Percentiles rank a stretch among this genome's conserved stretches.
Evolutionary conservation across 2,113 vertebrate genomes (phyloP).

Genomic region (Pundamilia nyererei): DNA sequence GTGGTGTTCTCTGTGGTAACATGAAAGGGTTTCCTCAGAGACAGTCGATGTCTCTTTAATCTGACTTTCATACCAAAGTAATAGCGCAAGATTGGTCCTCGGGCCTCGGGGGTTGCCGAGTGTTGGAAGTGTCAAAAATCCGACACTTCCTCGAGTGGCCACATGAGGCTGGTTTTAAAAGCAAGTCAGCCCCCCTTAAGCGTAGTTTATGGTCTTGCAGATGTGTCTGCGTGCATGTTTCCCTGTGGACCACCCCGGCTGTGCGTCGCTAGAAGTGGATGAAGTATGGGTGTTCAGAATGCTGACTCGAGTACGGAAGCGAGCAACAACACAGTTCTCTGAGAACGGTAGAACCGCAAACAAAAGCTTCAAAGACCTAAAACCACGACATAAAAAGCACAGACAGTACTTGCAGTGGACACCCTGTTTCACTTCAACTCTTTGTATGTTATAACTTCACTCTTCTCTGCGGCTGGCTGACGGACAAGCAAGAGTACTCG

Average conservation of each 20-base stretch:
- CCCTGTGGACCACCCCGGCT: neutral
- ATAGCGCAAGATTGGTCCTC: neutral
- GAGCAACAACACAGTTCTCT: neutral
- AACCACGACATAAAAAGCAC: neutral
- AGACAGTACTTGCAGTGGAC: neutral
- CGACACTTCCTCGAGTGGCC: neutral
- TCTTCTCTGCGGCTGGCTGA: neutral
- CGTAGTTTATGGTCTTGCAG: neutral
- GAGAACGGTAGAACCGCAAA: neutral
- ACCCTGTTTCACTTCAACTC: neutral
- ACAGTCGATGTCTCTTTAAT: neutral
- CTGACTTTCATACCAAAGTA: neutral
- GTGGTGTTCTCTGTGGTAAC: neutral
- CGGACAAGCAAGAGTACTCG: neutral
- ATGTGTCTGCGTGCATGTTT: neutral
- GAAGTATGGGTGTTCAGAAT: neutral
- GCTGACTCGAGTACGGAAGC: neutral
- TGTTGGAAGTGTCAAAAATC: neutral
- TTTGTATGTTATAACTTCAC: neutral
- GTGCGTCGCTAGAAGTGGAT: neutral
- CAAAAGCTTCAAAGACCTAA: neutral
- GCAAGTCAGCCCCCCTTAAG: neutral
- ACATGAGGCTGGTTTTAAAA: neutral
- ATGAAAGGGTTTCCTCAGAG: neutral
- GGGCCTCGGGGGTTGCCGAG: neutral